Evolutionary conservation across 2,113 vertebrate genomes (phyloP).

Genomic region (Hydrolagus affinis): DNA sequence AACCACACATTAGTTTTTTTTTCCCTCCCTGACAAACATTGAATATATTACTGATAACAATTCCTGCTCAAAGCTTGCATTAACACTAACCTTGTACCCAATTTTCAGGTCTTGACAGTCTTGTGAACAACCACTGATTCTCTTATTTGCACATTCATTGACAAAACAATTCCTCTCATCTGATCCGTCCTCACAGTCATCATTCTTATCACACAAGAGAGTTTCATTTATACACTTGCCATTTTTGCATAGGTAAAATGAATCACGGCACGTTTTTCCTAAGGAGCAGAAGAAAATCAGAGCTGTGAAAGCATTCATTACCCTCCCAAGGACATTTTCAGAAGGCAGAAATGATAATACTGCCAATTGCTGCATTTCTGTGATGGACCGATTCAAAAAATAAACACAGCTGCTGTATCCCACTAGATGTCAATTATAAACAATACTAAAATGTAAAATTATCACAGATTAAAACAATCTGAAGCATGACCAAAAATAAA

Average conservation of each 20-base stretch:
- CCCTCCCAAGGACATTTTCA: not conserved
- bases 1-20: not conserved
- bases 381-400: not conserved
- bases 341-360: not conserved
- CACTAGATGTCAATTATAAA: not conserved
- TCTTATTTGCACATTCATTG: slow-evolving; percentile 89
- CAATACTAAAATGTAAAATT: not conserved
- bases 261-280: slow-evolving; percentile 95
- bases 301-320: slow-evolving; percentile 34
- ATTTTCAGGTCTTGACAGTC: slow-evolving; percentile 89
- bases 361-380: not conserved
- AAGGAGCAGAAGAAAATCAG: slow-evolving; percentile 48
- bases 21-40: not conserved
- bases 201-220: slow-evolving; percentile 71
- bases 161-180: slow-evolving; percentile 88
- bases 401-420: not conserved
- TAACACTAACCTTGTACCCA: slow-evolving; percentile 78
- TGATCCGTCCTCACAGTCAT: slow-evolving; percentile 85
- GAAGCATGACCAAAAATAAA: too few relatives aligned
- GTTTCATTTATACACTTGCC: slow-evolving; percentile 79
- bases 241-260: slow-evolving; percentile 96
- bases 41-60: not conserved
- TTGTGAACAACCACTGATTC: slow-evolving; percentile 87
- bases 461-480: not conserved
- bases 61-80: not conserved